These are phyloP conservation scores for Lagopus leucura DNA, from an alignment of 2,113 vertebrate genomes.

Conservation along the genomic window DNA sequence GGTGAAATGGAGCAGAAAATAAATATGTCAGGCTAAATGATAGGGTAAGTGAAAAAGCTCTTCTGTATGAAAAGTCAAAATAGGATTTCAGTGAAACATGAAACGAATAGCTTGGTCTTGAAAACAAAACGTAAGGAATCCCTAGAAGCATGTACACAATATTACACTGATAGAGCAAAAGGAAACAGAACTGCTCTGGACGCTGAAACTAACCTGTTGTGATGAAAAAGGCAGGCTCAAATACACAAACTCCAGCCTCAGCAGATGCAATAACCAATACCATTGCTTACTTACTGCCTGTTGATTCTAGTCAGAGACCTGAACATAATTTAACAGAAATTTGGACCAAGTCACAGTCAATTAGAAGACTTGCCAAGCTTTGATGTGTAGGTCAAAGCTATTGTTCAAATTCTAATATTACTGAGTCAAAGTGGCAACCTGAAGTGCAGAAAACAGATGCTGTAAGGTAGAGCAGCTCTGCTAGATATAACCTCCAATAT, in stretches of 20 bases:
- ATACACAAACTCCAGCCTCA: not conserved
- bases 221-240: not conserved
- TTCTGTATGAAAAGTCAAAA: not conserved
- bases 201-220: not conserved
- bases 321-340: not conserved
- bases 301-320: not conserved
- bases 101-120: not conserved
- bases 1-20: not conserved
- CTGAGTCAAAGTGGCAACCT: not conserved
- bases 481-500: not conserved
- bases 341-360: not conserved
- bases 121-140: not conserved
- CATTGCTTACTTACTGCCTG: not conserved
- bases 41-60: not conserved
- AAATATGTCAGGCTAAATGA: not conserved
- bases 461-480: not conserved
- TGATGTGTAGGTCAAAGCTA: not conserved
- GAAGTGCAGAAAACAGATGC: not conserved
- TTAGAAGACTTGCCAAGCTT: not conserved
- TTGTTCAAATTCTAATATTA: not conserved
- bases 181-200: fast-evolving
- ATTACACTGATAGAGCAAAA: not conserved
- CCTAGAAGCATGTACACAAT: not conserved
- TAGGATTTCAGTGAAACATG: not conserved
- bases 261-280: not conserved